Base-by-base conservation (phyloP, 2,888 invertebrate genomes). In the Ecliptopera silaceata region DNA sequence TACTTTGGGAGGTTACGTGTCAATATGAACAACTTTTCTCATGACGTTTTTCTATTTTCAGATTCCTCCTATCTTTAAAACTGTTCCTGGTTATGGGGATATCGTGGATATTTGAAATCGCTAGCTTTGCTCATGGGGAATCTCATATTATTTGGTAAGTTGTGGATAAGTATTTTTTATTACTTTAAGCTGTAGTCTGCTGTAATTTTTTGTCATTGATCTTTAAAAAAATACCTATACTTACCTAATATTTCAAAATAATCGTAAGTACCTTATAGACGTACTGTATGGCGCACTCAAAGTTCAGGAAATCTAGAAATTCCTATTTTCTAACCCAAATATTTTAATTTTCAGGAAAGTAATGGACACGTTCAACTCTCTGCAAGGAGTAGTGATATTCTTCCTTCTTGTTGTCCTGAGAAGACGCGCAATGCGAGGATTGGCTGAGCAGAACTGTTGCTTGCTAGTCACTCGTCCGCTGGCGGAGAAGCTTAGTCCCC, bases 91-190 rank as follows among this genome's bases (percentile, higher is more conserved):
- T 95, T 0, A 95, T 95, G 94, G 95, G 95, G 2, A 86, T 95
- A 43, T 92, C 94, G 0, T 95, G 95, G 95, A 91, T 94, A 61
- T 95, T 95, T 66, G 95, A 95, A 80, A 91, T 95, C 11, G 80
- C 86, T 18, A 92, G 92, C 65, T 92, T 91, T 54, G 90, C 91
- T 18, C 88, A 91, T 50, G 91, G 88, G 42, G 68, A 81, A 59
- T 69, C 73, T 6, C 88, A 84, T 51, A 80, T 89, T 38, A 74
- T 91, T 60, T 91, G 90, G 90, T 91, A 79, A 81, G 75, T 61
- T 11, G 12, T n/a, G n/a, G n/a, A n/a, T n/a, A n/a, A n/a, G n/a
- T n/a, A n/a, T n/a, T n/a, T n/a, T n/a, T n/a, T n/a, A n/a, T n/a
- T n/a, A n/a, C n/a, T n/a, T n/a, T n/a, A n/a, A n/a, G n/a, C n/a